phyloP scores from a whole-genome alignment of 2,113 vertebrate species.

The Maccullochella peelii region DNA sequence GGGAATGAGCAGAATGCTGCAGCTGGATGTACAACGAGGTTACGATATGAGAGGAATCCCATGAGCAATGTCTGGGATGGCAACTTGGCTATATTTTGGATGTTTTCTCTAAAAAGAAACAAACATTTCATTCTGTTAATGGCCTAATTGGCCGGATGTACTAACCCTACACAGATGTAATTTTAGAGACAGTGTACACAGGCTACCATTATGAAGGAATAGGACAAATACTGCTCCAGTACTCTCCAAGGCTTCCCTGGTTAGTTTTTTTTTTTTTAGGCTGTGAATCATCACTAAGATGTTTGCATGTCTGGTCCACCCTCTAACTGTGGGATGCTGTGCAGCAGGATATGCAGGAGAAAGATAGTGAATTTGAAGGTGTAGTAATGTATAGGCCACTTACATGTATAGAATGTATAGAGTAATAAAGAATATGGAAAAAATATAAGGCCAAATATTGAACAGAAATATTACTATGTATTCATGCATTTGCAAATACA shows the following conservation, averaged over 20 bases:
- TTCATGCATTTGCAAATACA: background rate
- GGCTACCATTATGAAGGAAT: background rate
- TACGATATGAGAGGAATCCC: constrained; percentile 47
- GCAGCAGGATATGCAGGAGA: constrained; percentile 7
- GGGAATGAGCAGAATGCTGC: constrained; percentile 48
- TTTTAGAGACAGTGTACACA: constrained; percentile 7
- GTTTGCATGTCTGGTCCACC: constrained; percentile 2
- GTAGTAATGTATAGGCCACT: background rate
- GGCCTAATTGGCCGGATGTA: constrained; percentile 45
- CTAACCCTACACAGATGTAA: background rate
- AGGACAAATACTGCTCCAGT: background rate
- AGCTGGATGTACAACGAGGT: constrained; percentile 64
- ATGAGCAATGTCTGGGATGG: constrained; percentile 21
- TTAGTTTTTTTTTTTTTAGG: background rate
- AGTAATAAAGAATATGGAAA: too few species aligned
- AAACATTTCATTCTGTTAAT: constrained; percentile 46
- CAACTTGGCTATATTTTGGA: constrained; percentile 60
- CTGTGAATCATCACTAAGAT: constrained; percentile 27
- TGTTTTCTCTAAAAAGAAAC: constrained; percentile 54
- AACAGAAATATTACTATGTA: background rate
- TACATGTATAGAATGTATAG: too few species aligned
- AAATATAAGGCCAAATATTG: background rate
- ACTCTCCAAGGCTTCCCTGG: background rate
- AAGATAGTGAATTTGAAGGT: constrained; percentile 5
- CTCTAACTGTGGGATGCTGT: background rate